Base-by-base conservation (phyloP, 2,797 vertebrate species). In the Intellagama lesueurii region DNA sequence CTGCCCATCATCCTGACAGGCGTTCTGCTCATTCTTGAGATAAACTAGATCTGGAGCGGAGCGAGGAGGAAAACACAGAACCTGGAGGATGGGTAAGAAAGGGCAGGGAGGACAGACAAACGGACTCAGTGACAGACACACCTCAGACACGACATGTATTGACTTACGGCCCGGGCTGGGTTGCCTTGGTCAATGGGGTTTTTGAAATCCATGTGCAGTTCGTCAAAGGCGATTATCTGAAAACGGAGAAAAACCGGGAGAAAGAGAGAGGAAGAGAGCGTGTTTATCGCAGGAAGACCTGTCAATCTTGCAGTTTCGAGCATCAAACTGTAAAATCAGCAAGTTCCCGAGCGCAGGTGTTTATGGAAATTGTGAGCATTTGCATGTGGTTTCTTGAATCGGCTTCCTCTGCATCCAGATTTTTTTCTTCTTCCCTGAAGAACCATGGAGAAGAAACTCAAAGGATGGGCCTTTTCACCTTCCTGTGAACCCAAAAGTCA, bases 171-270 rank as follows among this genome's bases (percentile, higher is more conserved):
- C 97, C 98, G 97, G 96, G 98, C 98, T 80, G 98, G 98, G 96
- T 99, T 99, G 96, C 98, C 98, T 97, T 99, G 98, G 97, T 99
- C 98, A 88, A 99, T 99, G 92, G 98, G 98, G 96, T 98, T 98
- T 96, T 98, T 99, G 97, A 99, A 99, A 97, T 99, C 98, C 90
- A 98, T 98, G 95, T 98, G 97, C 92, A 99, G 97, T 96, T 99
- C 98, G 92, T 99, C 98, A 97, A 98, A 99, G 7, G 98, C 98
- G 91, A 97, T 99, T 95, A 99, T 98, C 98, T 99, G 96, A 96
- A 97, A 96, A 96, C 81, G 88, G 81, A 77, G 49, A 2, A 16
- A 16, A 11, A 16, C 70, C 17, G 11, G 44, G 52, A 11, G 52
- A 22, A 26, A 8, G 70, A 47, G 28, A 64, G n/a, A 72, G 24